These are phyloP conservation scores for Furnarius figulus DNA, from an alignment of 2,113 vertebrate genomes.

Conservation along the genomic window DNA sequence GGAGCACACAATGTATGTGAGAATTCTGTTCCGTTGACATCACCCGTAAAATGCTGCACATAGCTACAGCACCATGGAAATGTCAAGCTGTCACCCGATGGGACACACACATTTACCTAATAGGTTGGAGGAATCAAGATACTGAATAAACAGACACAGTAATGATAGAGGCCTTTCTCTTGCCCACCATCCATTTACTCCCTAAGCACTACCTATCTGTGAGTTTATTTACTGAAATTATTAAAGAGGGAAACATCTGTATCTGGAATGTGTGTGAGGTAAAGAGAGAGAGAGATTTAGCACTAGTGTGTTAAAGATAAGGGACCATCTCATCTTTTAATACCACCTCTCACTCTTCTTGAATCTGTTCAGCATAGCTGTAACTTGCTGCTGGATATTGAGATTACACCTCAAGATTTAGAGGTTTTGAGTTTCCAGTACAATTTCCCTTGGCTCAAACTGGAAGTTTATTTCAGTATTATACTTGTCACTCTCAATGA, in stretches of 20 bases:
- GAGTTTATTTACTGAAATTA: neutral
- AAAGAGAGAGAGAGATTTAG: neutral
- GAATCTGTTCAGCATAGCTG: neutral
- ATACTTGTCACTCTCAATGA: neutral
- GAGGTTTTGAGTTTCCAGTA: neutral
- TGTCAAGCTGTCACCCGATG: neutral
- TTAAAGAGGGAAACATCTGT: neutral
- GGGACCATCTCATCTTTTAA: neutral
- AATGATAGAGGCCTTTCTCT: neutral
- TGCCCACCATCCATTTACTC: neutral
- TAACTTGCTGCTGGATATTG: neutral
- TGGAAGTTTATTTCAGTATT: neutral
- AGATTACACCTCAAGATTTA: neutral
- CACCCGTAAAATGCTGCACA: neutral
- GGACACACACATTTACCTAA: neutral
- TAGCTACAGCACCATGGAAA: neutral
- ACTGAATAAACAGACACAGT: neutral
- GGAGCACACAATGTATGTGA: fast-evolving
- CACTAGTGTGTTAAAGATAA: neutral
- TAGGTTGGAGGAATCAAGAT: neutral
- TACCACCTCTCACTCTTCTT: neutral
- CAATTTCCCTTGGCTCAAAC: neutral
- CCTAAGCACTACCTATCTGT: neutral
- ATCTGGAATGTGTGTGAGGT: neutral
- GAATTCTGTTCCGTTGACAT: neutral